Conservation (phyloP, 2,888 invertebrate genomes). For the Gibbula magus region DNA sequence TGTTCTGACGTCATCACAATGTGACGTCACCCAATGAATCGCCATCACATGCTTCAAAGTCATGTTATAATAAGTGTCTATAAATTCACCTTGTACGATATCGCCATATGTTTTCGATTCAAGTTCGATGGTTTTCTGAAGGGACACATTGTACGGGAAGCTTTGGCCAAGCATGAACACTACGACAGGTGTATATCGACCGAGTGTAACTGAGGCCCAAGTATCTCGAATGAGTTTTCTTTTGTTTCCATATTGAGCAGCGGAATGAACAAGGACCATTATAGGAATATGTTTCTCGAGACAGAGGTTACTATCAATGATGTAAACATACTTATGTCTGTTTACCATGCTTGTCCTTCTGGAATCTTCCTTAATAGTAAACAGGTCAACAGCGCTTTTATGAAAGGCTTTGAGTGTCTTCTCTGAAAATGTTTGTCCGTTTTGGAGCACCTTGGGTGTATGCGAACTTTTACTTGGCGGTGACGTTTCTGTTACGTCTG, state of each 20-base stretch:
- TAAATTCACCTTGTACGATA: conserved; percentile 63
- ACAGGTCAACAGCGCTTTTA: too few species aligned
- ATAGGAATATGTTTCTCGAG: too few species aligned
- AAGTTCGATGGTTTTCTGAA: conserved; percentile 34
- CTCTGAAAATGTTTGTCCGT: too few species aligned
- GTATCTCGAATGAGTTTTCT: conserved; percentile 50
- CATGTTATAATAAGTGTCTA: conserved; percentile 72
- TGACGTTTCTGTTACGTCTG: too few species aligned
- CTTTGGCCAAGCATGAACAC: conserved; percentile 47
- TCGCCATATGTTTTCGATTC: conserved; percentile 47
- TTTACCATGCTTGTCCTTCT: too few species aligned
- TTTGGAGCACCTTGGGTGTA: too few species aligned
- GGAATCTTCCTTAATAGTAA: too few species aligned
- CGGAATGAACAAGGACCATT: conserved; percentile 48
- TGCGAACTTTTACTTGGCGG: too few species aligned
- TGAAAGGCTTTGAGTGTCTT: too few species aligned
- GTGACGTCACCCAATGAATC: conserved; percentile 63
- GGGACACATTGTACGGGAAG: neutral
- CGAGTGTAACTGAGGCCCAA: conserved; percentile 47
- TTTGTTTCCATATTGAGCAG: conserved; percentile 37
- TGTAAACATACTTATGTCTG: too few species aligned
- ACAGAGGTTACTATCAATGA: too few species aligned
- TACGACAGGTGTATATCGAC: conserved; percentile 33
- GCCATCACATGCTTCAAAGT: conserved; percentile 71
- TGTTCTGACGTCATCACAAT: conserved; percentile 67